Percentiles rank a stretch among this genome's conserved stretches.
phyloP scores from a whole-genome alignment of 2,113 vertebrate species.

The Misgurnus anguillicaudatus region DNA sequence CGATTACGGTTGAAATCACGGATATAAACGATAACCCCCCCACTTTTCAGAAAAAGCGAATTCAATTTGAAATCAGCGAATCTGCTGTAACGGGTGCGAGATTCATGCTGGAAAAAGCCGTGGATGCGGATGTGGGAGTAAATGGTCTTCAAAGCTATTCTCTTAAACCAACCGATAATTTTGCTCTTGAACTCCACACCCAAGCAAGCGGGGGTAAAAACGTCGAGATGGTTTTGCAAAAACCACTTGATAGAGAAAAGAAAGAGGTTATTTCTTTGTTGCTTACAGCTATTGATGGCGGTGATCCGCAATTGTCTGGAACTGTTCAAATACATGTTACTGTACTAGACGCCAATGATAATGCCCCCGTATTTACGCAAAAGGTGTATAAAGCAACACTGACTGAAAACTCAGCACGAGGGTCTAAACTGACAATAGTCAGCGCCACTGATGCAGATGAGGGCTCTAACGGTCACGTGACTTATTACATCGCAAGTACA shows the following conservation, averaged over 20 bases:
- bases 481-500: slow-evolving; percentile 69
- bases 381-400: slow-evolving; percentile 67
- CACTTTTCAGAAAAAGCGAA: slow-evolving; percentile 64
- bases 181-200: slow-evolving; percentile 56
- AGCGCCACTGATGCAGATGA: slow-evolving; percentile 77
- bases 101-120: slow-evolving; percentile 71
- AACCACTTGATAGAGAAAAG: slow-evolving; percentile 62
- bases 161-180: slow-evolving; percentile 66
- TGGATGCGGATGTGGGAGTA: slow-evolving; percentile 72
- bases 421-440: slow-evolving; percentile 62
- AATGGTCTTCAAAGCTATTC: slow-evolving; percentile 73
- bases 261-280: slow-evolving; percentile 50
- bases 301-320: slow-evolving; percentile 61
- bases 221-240: slow-evolving; percentile 64
- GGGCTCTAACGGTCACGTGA: slow-evolving; percentile 73
- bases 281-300: slow-evolving; percentile 63
- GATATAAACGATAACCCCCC: slow-evolving; percentile 81
- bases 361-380: slow-evolving; percentile 67
- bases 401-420: slow-evolving; percentile 63
- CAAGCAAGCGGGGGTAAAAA: slow-evolving; percentile 52
- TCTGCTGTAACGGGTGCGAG: slow-evolving; percentile 60
- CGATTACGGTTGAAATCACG: slow-evolving; percentile 67
- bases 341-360: slow-evolving; percentile 63
- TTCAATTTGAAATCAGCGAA: slow-evolving; percentile 74
- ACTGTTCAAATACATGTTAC: slow-evolving; percentile 58